phyloP scores from a whole-genome alignment of 2,113 vertebrate genomes.

The Sinocyclocheilus rhinocerous region DNA sequence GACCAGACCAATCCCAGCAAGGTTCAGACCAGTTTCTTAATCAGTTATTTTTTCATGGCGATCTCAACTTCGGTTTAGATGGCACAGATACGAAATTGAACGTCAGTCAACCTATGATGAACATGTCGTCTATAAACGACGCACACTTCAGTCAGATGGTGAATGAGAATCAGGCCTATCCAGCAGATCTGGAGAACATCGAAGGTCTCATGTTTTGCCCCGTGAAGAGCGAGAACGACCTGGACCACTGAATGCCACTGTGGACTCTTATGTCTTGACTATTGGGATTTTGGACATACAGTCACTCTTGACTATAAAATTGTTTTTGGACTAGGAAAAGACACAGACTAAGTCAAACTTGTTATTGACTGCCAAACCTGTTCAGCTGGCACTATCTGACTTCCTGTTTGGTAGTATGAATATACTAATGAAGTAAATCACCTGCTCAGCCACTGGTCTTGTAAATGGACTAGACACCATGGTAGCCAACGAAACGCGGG shows the following conservation, averaged over 20 bases:
- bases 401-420: neutral
- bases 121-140: constrained; percentile 70
- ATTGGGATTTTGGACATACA: neutral
- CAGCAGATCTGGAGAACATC: constrained; percentile 42
- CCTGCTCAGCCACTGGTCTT: neutral
- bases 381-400: neutral
- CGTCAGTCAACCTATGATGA: constrained; percentile 50
- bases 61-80: constrained; percentile 7
- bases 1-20: neutral
- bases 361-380: neutral
- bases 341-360: neutral
- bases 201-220: constrained; percentile 30
- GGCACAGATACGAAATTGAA: constrained; percentile 36
- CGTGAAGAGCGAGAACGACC: constrained; percentile 71
- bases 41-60: neutral
- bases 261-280: neutral
- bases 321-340: neutral
- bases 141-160: constrained; percentile 70
- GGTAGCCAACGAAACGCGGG: neutral
- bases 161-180: constrained; percentile 58
- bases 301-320: neutral
- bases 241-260: constrained; percentile 61
- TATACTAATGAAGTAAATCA: constrained; percentile 12
- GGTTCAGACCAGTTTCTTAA: constrained; percentile 38
- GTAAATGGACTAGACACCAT: neutral